These are phyloP conservation scores for Aethes cnicana DNA, from an alignment of 2,888 invertebrate species.

Conservation along the genomic window DNA sequence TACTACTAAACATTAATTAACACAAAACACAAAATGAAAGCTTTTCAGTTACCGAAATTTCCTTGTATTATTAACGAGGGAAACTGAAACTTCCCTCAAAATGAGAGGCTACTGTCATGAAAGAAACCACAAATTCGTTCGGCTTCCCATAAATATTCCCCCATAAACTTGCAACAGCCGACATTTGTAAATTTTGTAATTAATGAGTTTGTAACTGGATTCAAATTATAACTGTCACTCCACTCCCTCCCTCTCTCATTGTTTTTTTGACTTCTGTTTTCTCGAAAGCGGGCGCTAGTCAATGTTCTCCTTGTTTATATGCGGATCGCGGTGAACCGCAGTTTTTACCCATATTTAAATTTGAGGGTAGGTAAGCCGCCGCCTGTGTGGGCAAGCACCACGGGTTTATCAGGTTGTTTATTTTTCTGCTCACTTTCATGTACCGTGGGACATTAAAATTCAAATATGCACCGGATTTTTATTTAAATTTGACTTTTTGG, in stretches of 20 bases:
- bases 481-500: neutral
- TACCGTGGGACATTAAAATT: neutral
- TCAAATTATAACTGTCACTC: conserved; percentile 2
- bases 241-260: no score
- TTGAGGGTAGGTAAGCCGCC: conserved; percentile 8
- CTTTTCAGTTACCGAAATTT: no score
- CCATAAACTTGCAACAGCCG: neutral
- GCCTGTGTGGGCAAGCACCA: conserved; percentile 4
- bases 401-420: conserved; percentile 3
- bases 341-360: conserved; percentile 19
- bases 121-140: neutral
- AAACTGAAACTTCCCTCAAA: no score
- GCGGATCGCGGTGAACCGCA: neutral
- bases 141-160: neutral
- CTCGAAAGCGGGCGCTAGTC: neutral
- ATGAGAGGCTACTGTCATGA: neutral
- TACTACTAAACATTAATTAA: no score
- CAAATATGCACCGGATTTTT: conserved; percentile 9
- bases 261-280: neutral
- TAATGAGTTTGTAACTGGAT: conserved; percentile 11
- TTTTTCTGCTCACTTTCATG: neutral
- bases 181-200: conserved; percentile 5
- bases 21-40: no score
- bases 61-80: no score
- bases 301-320: neutral